A percentile compares a stretch with the other conserved stretches of the same genome.
Conservation (phyloP, 2,888 invertebrate genomes). For the Fissipunctia ypsillon region DNA sequence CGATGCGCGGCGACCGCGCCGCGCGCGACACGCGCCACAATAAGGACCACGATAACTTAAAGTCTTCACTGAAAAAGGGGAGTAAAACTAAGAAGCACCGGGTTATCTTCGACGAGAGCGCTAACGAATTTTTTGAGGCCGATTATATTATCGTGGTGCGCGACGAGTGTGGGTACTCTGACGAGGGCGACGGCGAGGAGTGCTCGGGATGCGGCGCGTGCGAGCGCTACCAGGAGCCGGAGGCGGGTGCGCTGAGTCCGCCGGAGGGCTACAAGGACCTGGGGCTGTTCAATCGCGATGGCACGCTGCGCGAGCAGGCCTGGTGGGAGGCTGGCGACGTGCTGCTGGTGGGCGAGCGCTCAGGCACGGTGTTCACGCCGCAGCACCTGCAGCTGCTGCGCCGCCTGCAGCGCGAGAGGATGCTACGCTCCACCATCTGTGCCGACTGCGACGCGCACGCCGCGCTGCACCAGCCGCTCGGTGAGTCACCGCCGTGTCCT, state of each 20-base stretch:
- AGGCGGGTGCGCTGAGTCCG: slow-evolving; percentile 96
- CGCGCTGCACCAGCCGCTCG: slow-evolving; percentile 86
- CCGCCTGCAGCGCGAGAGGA: slow-evolving; percentile 91
- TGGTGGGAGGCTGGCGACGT: slow-evolving; percentile 91
- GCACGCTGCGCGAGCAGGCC: slow-evolving; percentile 90
- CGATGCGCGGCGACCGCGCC: slow-evolving; percentile 89
- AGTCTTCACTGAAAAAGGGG: slow-evolving; percentile 94
- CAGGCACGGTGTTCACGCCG: slow-evolving; percentile 92
- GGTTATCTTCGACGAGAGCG: slow-evolving; percentile 96
- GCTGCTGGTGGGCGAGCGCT: slow-evolving; percentile 89
- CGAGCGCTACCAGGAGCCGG: slow-evolving; percentile 92
- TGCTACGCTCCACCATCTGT: slow-evolving; percentile 90
- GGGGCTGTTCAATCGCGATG: slow-evolving; percentile 91
- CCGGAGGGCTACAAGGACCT: slow-evolving; percentile 98
- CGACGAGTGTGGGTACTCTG: slow-evolving; percentile 95
- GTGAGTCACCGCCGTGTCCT: slow-evolving; percentile 84
- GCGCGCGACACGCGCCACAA: slow-evolving; percentile 90
- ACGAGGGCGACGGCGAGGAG: slow-evolving; percentile 94
- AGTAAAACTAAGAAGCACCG: slow-evolving; percentile 93
- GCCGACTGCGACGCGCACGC: slow-evolving; percentile 89
- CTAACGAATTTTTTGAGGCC: slow-evolving; percentile 97
- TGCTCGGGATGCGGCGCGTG: slow-evolving; percentile 91
- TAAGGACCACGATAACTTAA: slow-evolving; percentile 92
- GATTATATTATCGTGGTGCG: slow-evolving; percentile 97
- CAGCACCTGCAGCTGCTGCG: slow-evolving; percentile 92